Evolutionary conservation across 2,888 invertebrate species (phyloP).

Genomic region (Epirrhoe tristata): DNA sequence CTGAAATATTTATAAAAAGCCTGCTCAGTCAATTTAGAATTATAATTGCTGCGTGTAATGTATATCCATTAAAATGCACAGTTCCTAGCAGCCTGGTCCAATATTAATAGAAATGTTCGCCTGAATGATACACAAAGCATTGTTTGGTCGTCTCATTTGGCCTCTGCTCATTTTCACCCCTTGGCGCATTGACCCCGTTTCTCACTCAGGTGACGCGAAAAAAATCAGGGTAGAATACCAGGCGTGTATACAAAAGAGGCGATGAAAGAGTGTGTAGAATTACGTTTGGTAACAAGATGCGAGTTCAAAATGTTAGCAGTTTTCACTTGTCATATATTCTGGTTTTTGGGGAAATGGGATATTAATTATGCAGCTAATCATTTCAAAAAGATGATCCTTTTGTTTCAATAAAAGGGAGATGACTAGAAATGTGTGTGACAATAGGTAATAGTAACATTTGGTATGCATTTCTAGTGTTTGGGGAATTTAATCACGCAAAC

Average conservation of each 20-base stretch:
- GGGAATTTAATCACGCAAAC: too few relatives aligned
- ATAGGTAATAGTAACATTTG: too few relatives aligned
- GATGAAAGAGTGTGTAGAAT: slow-evolving; percentile 41
- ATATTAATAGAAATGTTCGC: slow-evolving; percentile 22
- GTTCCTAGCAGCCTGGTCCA: background rate
- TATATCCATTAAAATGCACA: background rate
- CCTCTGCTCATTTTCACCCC: slow-evolving; percentile 56
- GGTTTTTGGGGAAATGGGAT: slow-evolving; percentile 15
- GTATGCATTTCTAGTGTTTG: too few relatives aligned
- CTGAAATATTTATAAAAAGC: background rate
- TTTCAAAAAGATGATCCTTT: too few relatives aligned
- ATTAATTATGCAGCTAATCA: slow-evolving; percentile 20
- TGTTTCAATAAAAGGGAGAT: background rate
- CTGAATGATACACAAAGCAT: slow-evolving; percentile 26
- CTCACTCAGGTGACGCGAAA: slow-evolving; percentile 56
- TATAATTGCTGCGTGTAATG: background rate
- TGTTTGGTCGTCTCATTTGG: slow-evolving; percentile 42
- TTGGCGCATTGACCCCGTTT: slow-evolving; percentile 67
- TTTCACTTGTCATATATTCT: slow-evolving; percentile 25
- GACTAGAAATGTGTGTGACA: too few relatives aligned
- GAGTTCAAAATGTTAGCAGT: slow-evolving; percentile 24
- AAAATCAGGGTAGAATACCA: slow-evolving; percentile 67
- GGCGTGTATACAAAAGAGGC: slow-evolving; percentile 63
- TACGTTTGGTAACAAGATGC: slow-evolving; percentile 29
- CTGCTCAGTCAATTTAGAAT: background rate